phyloP scores from a whole-genome alignment of 2,888 invertebrate species.

The Adelphocoris suturalis region DNA sequence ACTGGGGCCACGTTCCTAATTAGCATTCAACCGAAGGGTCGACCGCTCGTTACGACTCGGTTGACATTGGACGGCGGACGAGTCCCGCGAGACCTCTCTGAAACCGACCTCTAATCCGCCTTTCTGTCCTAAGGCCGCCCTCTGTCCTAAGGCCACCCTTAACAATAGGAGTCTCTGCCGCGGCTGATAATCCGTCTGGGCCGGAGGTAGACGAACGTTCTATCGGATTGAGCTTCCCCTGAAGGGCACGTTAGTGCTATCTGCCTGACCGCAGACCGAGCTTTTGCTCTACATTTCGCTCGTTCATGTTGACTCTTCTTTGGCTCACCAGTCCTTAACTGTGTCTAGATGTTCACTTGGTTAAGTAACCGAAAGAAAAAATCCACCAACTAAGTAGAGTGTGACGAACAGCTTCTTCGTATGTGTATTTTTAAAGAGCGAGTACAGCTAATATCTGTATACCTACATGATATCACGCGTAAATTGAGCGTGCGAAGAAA shows the following conservation, averaged over 20 bases:
- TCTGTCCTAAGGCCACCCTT: not conserved
- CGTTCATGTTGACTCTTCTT: no score
- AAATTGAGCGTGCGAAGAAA: no score
- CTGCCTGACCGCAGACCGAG: not conserved
- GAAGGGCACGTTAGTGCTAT: not conserved
- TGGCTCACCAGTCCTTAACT: no score
- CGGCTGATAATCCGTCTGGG: not conserved
- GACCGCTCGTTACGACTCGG: not conserved
- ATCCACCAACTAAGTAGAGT: no score
- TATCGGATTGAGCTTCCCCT: constrained; percentile 4
- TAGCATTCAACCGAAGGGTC: constrained; percentile 1
- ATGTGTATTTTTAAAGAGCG: no score
- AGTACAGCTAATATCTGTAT: no score
- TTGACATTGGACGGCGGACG: not conserved
- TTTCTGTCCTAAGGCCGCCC: not conserved
- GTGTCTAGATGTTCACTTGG: no score
- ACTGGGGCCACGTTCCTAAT: not conserved
- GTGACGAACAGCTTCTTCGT: no score
- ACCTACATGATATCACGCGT: no score
- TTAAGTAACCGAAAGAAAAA: no score
- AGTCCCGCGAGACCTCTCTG: not conserved
- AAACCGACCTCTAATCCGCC: no score
- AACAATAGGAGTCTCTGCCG: not conserved
- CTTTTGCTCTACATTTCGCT: not conserved
- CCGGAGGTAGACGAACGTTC: not conserved